Percentiles rank a stretch among this genome's conserved stretches.
These are phyloP conservation scores for Scelioninae gen. 1 DNA, from an alignment of 2,888 invertebrate genomes.

Conservation along the genomic window DNA sequence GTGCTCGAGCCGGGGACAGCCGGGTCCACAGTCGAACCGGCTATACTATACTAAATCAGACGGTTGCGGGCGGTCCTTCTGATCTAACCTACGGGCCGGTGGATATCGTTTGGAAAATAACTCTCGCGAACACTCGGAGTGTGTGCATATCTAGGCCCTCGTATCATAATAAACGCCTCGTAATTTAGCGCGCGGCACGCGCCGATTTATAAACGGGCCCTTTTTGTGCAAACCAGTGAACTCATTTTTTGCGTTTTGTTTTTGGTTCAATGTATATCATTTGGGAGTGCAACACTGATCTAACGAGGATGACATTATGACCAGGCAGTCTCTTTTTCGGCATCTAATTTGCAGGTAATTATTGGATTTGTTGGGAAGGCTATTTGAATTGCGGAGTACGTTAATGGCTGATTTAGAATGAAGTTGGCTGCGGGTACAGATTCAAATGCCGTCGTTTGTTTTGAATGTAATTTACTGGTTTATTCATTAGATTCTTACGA, in stretches of 20 bases:
- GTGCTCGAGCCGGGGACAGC: constrained; percentile 68
- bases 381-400: constrained; percentile 20
- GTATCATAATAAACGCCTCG: constrained; percentile 84
- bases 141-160: constrained; percentile 77
- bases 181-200: constrained; percentile 82
- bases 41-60: constrained; percentile 83
- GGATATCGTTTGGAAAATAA: constrained; percentile 78
- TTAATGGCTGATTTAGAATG: constrained; percentile 3
- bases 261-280: too few species aligned
- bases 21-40: constrained; percentile 75
- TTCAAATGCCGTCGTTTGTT: not conserved
- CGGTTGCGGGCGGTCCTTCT: constrained; percentile 84
- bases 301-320: constrained; percentile 48
- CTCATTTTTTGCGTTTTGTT: constrained; percentile 18
- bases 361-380: not conserved
- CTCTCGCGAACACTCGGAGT: constrained; percentile 79
- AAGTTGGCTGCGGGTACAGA: constrained; percentile 10
- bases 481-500: not conserved
- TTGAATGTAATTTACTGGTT: not conserved
- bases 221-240: constrained; percentile 28
- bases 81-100: constrained; percentile 80
- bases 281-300: constrained; percentile 1
- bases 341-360: constrained; percentile 41
- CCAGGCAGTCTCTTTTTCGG: constrained; percentile 3
- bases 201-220: constrained; percentile 69